A percentile compares a stretch with the other conserved stretches of the same genome.
These are phyloP conservation scores for Neocrepidodera transversa DNA, from an alignment of 2,888 invertebrate genomes.

Conservation along the genomic window DNA sequence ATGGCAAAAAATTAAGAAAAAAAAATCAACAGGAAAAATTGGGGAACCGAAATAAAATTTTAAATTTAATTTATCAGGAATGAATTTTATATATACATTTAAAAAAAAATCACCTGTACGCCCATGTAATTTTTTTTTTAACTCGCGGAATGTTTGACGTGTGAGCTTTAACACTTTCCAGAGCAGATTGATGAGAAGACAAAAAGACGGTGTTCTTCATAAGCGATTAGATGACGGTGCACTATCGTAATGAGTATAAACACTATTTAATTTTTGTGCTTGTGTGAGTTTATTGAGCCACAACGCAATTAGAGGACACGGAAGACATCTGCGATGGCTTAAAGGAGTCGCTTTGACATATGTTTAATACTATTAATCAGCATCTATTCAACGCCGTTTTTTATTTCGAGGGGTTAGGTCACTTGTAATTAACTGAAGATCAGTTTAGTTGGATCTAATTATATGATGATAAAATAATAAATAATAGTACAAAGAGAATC, in stretches of 20 bases:
- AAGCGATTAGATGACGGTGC: conserved; percentile 24
- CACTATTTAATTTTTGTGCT: conserved; percentile 9
- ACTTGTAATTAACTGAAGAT: neutral
- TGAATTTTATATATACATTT: too few species aligned
- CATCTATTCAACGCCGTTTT: neutral
- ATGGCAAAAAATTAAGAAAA: too few species aligned
- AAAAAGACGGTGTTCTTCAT: conserved; percentile 24
- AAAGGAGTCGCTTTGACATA: neutral
- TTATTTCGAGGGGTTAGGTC: neutral
- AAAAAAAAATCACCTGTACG: too few species aligned
- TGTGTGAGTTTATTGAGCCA: neutral
- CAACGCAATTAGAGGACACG: neutral
- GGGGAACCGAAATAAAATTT: too few species aligned
- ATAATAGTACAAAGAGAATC: too few species aligned
- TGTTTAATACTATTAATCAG: conserved; percentile 1
- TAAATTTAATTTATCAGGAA: too few species aligned
- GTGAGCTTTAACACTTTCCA: conserved; percentile 32
- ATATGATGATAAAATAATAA: too few species aligned
- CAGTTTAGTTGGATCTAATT: too few species aligned
- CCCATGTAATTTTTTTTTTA: neutral
- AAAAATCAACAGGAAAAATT: too few species aligned
- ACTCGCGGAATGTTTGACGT: conserved; percentile 29
- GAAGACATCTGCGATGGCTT: neutral
- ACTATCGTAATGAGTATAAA: conserved; percentile 20
- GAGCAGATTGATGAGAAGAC: conserved; percentile 31